These are phyloP conservation scores for Palythoa grandiflora DNA, from an alignment of 92 coral and sea anemone species.

Conservation along the genomic window DNA sequence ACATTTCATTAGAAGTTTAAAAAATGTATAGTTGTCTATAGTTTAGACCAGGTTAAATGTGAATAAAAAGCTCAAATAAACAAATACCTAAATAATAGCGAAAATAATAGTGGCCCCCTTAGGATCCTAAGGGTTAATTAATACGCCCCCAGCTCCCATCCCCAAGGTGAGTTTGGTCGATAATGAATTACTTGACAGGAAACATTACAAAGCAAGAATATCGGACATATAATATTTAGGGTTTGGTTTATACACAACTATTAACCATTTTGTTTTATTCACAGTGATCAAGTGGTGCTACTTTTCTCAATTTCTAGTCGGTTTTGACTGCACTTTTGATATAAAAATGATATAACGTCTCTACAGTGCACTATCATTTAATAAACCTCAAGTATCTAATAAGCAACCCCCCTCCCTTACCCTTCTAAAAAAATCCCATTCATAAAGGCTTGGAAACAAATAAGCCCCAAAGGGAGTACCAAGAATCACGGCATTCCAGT, in stretches of 20 bases:
- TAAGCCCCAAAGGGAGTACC: neutral
- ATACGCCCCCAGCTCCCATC: neutral
- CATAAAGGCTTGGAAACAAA: neutral
- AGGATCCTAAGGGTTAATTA: too few relatives aligned
- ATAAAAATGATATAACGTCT: neutral
- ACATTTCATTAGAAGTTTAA: neutral
- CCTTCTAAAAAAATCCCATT: neutral
- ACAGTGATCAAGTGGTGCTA: neutral
- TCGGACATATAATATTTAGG: neutral
- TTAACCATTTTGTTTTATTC: neutral
- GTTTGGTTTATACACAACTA: neutral
- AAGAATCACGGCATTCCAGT: too few relatives aligned
- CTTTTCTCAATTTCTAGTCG: neutral
- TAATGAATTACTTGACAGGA: neutral
- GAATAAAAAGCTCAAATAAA: too few relatives aligned
- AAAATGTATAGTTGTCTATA: too few relatives aligned
- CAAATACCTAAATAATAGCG: too few relatives aligned
- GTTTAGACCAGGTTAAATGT: too few relatives aligned
- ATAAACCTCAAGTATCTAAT: neutral
- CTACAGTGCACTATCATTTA: neutral
- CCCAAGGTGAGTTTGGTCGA: neutral
- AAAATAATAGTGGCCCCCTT: too few relatives aligned
- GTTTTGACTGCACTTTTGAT: neutral
- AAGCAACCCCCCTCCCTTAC: neutral
- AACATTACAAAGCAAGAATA: neutral